Evolutionary conservation across 2,113 vertebrate species (phyloP), one percentile per base, ranked within the genome.

Genomic region (Gallinago paraguaiae): DNA sequence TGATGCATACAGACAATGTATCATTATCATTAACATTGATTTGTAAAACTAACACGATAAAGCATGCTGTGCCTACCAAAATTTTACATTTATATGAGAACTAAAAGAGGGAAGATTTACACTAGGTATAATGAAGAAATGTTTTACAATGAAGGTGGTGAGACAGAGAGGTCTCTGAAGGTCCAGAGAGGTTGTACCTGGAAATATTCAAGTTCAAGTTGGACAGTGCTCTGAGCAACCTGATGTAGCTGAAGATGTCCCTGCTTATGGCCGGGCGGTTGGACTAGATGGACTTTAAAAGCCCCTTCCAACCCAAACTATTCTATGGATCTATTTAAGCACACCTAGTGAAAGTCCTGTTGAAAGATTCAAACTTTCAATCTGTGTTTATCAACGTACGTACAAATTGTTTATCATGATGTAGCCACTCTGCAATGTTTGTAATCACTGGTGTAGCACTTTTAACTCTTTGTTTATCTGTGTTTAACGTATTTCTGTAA

Each of bases 1-100:
- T 81, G 17, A 23, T 0, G 1, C 56, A 11, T 31, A 28, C 27
- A 65, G 45, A 14, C 13, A 39, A 20, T 6, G 12, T 2, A 9
- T 23, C 30, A 14, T 65, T 20, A 4, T 28, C 13, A 54, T 43
- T 28, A 37, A 74, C 18, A 13, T 6, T 2, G 18, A 19, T 56
- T n/a, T 71, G 13, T 50, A 57, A 10, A 48, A 43, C 45, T 68
- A 15, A 65, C 64, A 43, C 20, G 37, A 15, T 48, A 50, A 12
- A 0, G 5, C 0, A 1, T 33, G 33, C 35, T 33, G 33, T 18
- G 23, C 17, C 45, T 20, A 22, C 53, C 31, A 17, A 69, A 88
- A 68, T 57, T 74, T 17, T 13, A 19, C 24, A 18, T 31, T 31
- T 3, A 4, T 11, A 30, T 30, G 54, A 78, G 50, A 61, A 39